Conservation (phyloP, 2,797 vertebrate species). For the Staurois parvus region DNA sequence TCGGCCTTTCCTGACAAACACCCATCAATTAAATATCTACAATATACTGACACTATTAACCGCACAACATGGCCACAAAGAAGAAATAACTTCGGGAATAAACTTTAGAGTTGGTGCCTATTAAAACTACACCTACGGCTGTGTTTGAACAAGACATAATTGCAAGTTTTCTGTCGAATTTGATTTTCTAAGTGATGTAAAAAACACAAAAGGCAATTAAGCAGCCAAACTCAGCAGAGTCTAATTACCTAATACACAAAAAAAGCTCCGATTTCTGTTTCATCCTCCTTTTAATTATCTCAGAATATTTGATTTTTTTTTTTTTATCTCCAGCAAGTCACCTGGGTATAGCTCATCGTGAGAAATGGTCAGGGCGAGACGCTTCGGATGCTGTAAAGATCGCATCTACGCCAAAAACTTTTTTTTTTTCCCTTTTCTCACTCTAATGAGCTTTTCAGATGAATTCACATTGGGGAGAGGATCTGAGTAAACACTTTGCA, state of each 20-base stretch:
- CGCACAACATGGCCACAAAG: too few relatives aligned
- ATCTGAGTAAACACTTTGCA: slow-evolving; percentile 11
- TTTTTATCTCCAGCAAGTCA: neutral
- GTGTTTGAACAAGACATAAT: neutral
- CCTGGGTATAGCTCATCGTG: slow-evolving; percentile 28
- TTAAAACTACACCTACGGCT: neutral
- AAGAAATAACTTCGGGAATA: too few relatives aligned
- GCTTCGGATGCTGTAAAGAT: neutral
- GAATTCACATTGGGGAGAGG: slow-evolving; percentile 20
- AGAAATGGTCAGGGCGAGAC: slow-evolving; percentile 13
- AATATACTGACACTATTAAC: too few relatives aligned
- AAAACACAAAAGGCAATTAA: slow-evolving; percentile 32
- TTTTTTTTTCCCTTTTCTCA: neutral
- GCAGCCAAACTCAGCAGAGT: too few relatives aligned
- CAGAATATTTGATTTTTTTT: slow-evolving; percentile 8
- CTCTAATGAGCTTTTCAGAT: slow-evolving; percentile 27
- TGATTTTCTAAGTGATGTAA: neutral
- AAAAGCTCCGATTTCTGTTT: neutral
- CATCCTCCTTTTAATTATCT: slow-evolving; percentile 41
- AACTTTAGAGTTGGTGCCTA: neutral
- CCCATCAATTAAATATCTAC: too few relatives aligned
- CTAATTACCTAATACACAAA: too few relatives aligned
- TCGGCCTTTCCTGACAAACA: too few relatives aligned
- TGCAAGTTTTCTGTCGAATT: neutral
- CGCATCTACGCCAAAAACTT: neutral